Evolutionary conservation across 1,140 invertebrate species (phyloP).

Genomic region (Hypothenemus hampei): DNA sequence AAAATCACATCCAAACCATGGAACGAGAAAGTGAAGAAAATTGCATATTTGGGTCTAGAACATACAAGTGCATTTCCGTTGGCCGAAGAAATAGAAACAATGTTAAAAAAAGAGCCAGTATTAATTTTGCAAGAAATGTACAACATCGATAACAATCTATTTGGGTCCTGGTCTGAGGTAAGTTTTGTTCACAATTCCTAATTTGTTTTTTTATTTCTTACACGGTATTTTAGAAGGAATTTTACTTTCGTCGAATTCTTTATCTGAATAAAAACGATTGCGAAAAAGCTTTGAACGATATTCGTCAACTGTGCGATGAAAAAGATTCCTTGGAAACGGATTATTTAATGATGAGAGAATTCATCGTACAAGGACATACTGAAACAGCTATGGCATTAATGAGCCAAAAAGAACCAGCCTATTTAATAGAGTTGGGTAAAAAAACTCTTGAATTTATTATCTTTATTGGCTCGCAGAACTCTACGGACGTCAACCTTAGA

Average conservation of each 20-base stretch:
- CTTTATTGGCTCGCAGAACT: neutral
- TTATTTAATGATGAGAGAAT: slow-evolving; percentile 27
- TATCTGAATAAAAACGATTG: slow-evolving; percentile 26
- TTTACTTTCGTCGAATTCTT: slow-evolving; percentile 29
- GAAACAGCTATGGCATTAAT: neutral
- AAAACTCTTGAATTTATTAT: neutral
- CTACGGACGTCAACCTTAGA: neutral
- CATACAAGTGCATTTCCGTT: slow-evolving; percentile 17
- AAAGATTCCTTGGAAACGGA: slow-evolving; percentile 20
- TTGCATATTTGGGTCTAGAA: slow-evolving; percentile 20
- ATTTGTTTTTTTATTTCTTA: slow-evolving; percentile 9
- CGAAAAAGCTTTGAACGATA: slow-evolving; percentile 29
- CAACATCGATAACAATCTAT: neutral
- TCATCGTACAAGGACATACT: slow-evolving; percentile 8
- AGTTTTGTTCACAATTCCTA: neutral
- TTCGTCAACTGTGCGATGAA: slow-evolving; percentile 29
- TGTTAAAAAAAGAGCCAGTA: slow-evolving; percentile 29
- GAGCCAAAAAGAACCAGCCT: neutral
- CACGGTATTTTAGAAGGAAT: slow-evolving; percentile 26
- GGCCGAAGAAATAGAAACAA: slow-evolving; percentile 19
- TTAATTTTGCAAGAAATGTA: slow-evolving; percentile 26
- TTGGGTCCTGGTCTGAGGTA: neutral
- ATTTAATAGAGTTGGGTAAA: neutral
- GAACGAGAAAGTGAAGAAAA: slow-evolving; percentile 27
- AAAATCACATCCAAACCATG: slow-evolving; percentile 30